Percentiles rank a stretch among this genome's conserved stretches.
phyloP scores from a whole-genome alignment of 2,113 vertebrate species.

The Axis porcinus region DNA sequence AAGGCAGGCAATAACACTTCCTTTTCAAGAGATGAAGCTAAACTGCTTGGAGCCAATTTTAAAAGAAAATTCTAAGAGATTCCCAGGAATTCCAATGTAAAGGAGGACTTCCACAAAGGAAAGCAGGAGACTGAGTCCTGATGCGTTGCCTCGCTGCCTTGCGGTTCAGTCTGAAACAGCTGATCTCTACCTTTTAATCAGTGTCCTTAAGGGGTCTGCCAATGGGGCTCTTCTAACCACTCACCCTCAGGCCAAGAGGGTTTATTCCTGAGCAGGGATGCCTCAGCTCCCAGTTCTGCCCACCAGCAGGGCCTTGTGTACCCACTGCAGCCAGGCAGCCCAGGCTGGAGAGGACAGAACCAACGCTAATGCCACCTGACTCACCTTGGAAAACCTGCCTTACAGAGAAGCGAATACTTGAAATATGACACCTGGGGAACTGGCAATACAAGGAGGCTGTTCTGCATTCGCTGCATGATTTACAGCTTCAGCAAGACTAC shows the following conservation, averaged over 20 bases:
- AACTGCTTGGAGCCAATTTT: background rate
- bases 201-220: background rate
- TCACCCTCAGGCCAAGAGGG: background rate
- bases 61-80: background rate
- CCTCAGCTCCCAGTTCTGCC: background rate
- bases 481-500: background rate
- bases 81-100: background rate
- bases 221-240: background rate
- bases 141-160: background rate
- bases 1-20: background rate
- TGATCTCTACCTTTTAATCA: background rate
- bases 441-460: background rate
- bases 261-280: background rate
- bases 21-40: background rate
- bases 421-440: background rate
- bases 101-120: background rate
- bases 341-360: background rate
- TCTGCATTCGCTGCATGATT: background rate
- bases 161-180: background rate
- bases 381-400: background rate
- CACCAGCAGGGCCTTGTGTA: accelerated
- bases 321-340: background rate
- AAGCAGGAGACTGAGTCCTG: background rate
- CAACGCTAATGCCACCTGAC: background rate
- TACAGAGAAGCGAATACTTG: background rate